A percentile compares a stretch with the other conserved stretches of the same genome.
phyloP scores from a whole-genome alignment of 2,113 vertebrate genomes.

The Calypte anna region DNA sequence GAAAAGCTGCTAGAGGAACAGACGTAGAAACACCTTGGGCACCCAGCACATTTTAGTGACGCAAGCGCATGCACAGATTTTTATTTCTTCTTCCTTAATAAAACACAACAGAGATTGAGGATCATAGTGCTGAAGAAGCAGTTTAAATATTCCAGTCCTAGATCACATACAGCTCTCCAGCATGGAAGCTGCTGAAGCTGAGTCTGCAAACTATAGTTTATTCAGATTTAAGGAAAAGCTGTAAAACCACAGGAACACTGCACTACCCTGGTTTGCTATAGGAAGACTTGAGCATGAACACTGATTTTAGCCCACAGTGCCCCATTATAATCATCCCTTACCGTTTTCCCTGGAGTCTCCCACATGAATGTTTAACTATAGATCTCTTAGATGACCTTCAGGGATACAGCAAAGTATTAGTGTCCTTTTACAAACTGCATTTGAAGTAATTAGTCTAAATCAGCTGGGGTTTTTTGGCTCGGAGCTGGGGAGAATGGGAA shows the following conservation, averaged over 20 bases:
- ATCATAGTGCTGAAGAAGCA: not conserved
- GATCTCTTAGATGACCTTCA: constrained; percentile 68
- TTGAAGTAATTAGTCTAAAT: constrained; percentile 58
- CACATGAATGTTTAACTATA: constrained; percentile 37
- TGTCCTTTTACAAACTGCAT: constrained; percentile 41
- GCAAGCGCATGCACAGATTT: not conserved
- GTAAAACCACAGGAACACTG: not conserved
- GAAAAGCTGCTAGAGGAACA: constrained; percentile 82
- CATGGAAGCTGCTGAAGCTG: not conserved
- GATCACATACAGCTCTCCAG: not conserved
- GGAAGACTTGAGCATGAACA: not conserved
- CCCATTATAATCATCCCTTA: constrained; percentile 1
- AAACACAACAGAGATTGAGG: not conserved
- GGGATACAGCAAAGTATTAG: constrained; percentile 41
- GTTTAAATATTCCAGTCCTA: not conserved
- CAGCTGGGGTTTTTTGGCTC: not conserved
- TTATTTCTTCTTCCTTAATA: not conserved
- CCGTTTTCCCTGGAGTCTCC: not conserved
- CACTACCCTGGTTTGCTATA: not conserved
- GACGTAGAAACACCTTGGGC: constrained; percentile 79
- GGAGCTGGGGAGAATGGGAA: not conserved
- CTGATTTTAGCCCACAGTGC: not conserved
- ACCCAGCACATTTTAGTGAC: constrained; percentile 73
- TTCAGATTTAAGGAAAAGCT: constrained; percentile 2
- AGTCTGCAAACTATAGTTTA: not conserved